phyloP scores from a whole-genome alignment of 2,113 vertebrate species.

The Cyanoliseus patagonus region DNA sequence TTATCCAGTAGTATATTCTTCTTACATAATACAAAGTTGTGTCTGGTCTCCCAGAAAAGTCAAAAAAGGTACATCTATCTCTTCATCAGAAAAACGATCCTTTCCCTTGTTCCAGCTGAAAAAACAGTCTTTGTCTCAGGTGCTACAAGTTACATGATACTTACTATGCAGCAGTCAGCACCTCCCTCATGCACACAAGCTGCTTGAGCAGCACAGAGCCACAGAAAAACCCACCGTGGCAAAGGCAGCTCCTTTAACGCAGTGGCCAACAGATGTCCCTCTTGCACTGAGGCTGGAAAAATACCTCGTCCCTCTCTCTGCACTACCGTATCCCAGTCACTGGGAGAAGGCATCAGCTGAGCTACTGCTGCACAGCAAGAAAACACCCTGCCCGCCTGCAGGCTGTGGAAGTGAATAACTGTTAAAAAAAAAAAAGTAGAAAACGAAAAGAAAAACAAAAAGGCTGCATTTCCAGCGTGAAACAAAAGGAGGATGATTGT shows the following conservation, averaged over 20 bases:
- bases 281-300: conserved; percentile 16
- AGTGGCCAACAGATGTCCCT: conserved; percentile 38
- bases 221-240: background rate
- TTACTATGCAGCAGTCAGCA: background rate
- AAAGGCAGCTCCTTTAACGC: background rate
- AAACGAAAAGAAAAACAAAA: background rate
- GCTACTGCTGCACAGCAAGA: background rate
- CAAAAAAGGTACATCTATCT: background rate
- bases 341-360: background rate
- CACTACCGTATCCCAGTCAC: background rate
- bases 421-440: background rate
- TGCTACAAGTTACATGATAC: background rate
- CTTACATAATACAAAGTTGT: background rate
- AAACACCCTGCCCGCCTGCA: background rate
- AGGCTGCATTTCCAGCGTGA: background rate
- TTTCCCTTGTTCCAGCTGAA: rapidly evolving
- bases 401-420: background rate
- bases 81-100: background rate
- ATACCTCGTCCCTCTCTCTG: background rate
- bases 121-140: background rate
- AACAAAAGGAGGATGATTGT: background rate
- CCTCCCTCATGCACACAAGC: background rate
- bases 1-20: background rate
- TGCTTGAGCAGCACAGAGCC: background rate
- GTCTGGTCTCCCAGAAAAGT: background rate